These are phyloP conservation scores for Chrysoperla carnea DNA, from an alignment of 1,140 invertebrate species.

Conservation along the genomic window DNA sequence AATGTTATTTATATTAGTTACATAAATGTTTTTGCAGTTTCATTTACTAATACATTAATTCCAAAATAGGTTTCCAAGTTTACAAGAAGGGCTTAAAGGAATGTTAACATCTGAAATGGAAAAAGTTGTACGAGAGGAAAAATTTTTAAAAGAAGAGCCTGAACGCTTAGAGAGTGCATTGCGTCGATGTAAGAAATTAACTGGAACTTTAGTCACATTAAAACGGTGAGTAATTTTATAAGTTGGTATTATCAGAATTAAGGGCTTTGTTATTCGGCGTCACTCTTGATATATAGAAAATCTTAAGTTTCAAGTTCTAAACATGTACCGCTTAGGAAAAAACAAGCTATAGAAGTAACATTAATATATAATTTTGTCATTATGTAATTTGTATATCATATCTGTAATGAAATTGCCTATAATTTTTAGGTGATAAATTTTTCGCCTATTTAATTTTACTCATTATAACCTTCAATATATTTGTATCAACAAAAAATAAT, in stretches of 20 bases:
- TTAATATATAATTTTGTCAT: no score
- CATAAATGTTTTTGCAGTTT: no score
- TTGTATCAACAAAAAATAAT: no score
- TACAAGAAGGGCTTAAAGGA: constrained; percentile 78
- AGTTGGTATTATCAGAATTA: neutral
- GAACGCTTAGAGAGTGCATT: constrained; percentile 79
- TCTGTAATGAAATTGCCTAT: no score
- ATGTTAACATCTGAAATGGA: constrained; percentile 87
- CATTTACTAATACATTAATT: no score
- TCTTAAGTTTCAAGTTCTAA: constrained; percentile 1
- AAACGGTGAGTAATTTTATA: constrained; percentile 55
- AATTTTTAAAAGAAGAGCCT: constrained; percentile 91
- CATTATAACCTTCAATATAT: no score
- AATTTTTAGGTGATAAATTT: no score
- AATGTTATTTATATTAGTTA: no score
- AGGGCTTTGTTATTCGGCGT: no score
- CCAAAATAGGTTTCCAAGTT: constrained; percentile 49
- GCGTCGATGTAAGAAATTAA: constrained; percentile 87
- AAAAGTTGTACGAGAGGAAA: constrained; percentile 82
- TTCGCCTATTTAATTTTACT: no score
- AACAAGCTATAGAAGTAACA: no score
- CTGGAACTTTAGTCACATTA: constrained; percentile 85
- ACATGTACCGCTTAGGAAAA: constrained; percentile 3
- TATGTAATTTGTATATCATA: no score
- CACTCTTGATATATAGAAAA: neutral